phyloP scores from a whole-genome alignment of 35 echinoderm and acorn worm species.

The Apostichopus californicus region DNA sequence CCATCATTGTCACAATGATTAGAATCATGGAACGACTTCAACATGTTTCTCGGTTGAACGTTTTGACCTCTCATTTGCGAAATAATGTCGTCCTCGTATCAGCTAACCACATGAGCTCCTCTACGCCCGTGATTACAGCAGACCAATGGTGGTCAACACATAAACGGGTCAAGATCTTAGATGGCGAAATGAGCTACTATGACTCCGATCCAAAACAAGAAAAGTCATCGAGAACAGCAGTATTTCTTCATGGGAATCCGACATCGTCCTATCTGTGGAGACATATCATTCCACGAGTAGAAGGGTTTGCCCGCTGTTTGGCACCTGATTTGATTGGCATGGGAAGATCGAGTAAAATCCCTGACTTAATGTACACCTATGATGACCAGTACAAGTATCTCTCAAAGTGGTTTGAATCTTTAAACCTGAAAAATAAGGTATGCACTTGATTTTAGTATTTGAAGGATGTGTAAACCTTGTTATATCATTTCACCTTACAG shows the following conservation, averaged over 20 bases:
- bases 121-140: slow-evolving; percentile 47
- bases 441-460: neutral
- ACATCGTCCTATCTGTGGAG: slow-evolving; percentile 96
- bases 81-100: neutral
- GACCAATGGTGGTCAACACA: slow-evolving; percentile 88
- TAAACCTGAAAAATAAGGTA: slow-evolving; percentile 77
- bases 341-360: slow-evolving; percentile 78
- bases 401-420: slow-evolving; percentile 84
- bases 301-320: slow-evolving; percentile 67
- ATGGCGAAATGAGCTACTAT: slow-evolving; percentile 83
- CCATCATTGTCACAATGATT: neutral
- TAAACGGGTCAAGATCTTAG: slow-evolving; percentile 65
- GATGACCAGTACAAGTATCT: slow-evolving; percentile 88
- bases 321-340: slow-evolving; percentile 93
- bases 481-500: too few relatives aligned
- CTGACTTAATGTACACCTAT: slow-evolving; percentile 68
- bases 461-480: too few relatives aligned
- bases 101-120: slow-evolving; percentile 4
- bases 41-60: neutral
- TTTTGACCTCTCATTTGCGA: neutral
- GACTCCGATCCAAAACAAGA: slow-evolving; percentile 73
- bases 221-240: slow-evolving; percentile 54
- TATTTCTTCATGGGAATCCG: slow-evolving; percentile 93
- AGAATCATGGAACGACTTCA: slow-evolving; percentile 37
- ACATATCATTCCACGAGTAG: slow-evolving; percentile 80